These are phyloP conservation scores for Apodemia hepburni DNA, from an alignment of 2,888 invertebrate genomes.

Conservation along the genomic window DNA sequence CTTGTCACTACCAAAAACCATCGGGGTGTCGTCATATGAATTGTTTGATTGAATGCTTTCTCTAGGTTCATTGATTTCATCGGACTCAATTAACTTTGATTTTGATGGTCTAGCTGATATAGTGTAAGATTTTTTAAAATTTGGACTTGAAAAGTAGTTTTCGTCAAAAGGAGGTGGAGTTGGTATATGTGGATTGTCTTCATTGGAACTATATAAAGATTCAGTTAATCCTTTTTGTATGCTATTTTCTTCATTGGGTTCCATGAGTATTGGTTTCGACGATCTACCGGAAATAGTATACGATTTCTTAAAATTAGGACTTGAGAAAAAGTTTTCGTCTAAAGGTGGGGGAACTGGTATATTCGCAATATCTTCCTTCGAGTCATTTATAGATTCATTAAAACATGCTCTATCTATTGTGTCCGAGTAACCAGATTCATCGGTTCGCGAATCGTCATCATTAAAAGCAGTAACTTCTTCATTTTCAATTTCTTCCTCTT, in stretches of 20 bases:
- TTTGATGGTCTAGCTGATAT: constrained; percentile 38
- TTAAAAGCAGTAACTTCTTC: constrained; percentile 59
- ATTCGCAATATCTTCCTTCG: constrained; percentile 43
- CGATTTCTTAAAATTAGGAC: constrained; percentile 39
- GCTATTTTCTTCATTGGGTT: constrained; percentile 34
- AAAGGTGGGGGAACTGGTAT: constrained; percentile 68
- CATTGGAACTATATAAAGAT: constrained; percentile 48
- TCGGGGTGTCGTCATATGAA: constrained; percentile 40
- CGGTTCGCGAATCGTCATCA: constrained; percentile 67
- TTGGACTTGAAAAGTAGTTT: constrained; percentile 46
- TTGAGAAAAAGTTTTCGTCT: constrained; percentile 56
- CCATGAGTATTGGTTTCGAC: constrained; percentile 30
- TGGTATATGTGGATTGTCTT: constrained; percentile 53
- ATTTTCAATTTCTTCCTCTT: constrained; percentile 38
- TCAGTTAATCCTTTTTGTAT: constrained; percentile 40
- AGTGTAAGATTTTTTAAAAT: constrained; percentile 42
- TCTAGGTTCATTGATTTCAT: constrained; percentile 33
- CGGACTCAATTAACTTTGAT: constrained; percentile 30
- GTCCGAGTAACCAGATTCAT: constrained; percentile 72
- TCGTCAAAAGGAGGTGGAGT: constrained; percentile 66
- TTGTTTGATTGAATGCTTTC: constrained; percentile 40
- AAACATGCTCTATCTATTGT: constrained; percentile 56
- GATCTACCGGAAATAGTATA: constrained; percentile 42
- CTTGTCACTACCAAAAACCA: constrained; percentile 45
- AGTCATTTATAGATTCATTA: constrained; percentile 51